Evolutionary conservation across 2,888 invertebrate genomes (phyloP), one percentile per base, ranked within the genome.

Genomic region (Cinara cedri): DNA sequence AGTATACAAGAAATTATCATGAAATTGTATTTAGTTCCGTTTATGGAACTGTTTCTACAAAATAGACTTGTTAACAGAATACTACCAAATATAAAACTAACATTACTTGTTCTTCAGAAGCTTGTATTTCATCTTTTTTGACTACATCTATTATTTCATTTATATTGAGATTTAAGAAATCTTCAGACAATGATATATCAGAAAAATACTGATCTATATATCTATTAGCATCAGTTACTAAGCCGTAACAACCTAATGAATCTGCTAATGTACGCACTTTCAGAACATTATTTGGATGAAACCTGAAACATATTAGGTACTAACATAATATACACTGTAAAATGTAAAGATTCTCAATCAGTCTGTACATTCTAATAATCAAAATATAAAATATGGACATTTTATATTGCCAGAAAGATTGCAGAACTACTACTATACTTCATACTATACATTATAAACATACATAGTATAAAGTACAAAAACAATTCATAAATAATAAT

Each of bases 201-300:
- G 90, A 88, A 86, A 95, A 95, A 86, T 93, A 90, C 83, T 91
- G 90, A 84, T 93, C 92, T 76, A 95, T 90, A 85, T 91, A 95
- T 85, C 91, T 91, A 84, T 93, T 92, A 10, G 93, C 91, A 10
- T 92, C 91, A 82, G 91, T 89, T 6, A 93, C 90, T 54, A 95
- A 87, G 9, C 88, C 86, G 1, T 88, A 86, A 84, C 93, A 94
- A 82, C 91, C 90, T 82, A 94, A 87, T 19, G 92, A 91, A 84
- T 93, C 92, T 8, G 93, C 94, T 87, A 95, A 95, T 74, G 90
- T 89, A 34, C 93, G 88, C 80, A 94, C 91, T 11, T 93, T 93
- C 81, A 95, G 85, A 13, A 93, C 94, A 86, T 94, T 95, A 84
- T 91, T 90, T 0, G 93, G 92, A 85, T 92, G 91, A 84, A 94